phyloP scores from a whole-genome alignment of 2,113 vertebrate species.

The Chaenocephalus aceratus region DNA sequence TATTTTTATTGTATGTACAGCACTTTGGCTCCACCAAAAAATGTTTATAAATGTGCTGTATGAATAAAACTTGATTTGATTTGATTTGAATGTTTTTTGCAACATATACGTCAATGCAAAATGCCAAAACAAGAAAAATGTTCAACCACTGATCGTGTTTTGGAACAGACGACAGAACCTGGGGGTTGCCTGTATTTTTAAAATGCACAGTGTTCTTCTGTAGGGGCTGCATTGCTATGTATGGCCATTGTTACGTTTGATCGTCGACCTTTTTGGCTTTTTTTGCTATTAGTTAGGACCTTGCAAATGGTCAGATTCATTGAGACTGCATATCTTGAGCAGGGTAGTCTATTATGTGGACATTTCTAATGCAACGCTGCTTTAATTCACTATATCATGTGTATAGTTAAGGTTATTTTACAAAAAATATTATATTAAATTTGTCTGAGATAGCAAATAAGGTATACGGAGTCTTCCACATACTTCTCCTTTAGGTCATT shows the following conservation, averaged over 20 bases:
- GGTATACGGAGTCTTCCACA: not conserved
- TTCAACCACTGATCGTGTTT: not conserved
- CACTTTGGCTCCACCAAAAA: too few species aligned
- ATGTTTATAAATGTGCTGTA: too few species aligned
- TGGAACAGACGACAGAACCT: not conserved
- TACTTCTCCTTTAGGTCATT: too few species aligned
- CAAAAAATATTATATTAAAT: not conserved
- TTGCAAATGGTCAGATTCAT: not conserved
- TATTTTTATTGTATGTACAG: too few species aligned
- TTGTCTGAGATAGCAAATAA: not conserved
- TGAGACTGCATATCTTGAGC: constrained; percentile 1
- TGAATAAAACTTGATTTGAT: too few species aligned
- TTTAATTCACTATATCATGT: not conserved
- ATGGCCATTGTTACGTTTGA: not conserved
- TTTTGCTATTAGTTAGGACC: not conserved
- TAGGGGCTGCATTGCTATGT: not conserved
- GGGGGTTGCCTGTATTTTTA: not conserved
- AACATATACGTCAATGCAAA: not conserved
- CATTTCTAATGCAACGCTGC: not conserved
- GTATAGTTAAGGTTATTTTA: not conserved
- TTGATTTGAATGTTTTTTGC: too few species aligned
- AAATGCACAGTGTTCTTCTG: not conserved
- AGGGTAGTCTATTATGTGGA: not conserved
- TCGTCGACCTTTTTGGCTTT: not conserved
- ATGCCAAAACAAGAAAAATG: not conserved